Conservation (phyloP, 2,113 vertebrate genomes). For the Isichthys henryi region DNA sequence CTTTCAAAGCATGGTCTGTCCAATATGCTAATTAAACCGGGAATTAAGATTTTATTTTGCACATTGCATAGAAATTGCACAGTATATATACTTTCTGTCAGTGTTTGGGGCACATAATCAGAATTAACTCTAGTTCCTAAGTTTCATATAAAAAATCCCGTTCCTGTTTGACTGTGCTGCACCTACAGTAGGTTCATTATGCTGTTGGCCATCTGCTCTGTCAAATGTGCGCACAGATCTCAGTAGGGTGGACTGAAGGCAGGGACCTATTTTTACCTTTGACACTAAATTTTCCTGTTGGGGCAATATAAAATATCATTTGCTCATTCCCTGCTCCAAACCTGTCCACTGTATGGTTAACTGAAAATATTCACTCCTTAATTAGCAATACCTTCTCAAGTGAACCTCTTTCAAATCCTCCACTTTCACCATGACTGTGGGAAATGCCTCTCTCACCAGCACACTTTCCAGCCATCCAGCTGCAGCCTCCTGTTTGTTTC, state of each 20-base stretch:
- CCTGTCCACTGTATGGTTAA: not conserved
- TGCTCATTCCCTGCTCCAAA: not conserved
- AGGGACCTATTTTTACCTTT: not conserved
- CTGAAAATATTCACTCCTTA: constrained; percentile 13
- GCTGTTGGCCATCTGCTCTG: not conserved
- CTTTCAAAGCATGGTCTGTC: not conserved
- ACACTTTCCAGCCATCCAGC: constrained; percentile 6
- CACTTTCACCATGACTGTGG: constrained; percentile 17
- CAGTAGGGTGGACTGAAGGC: not conserved
- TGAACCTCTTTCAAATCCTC: not conserved
- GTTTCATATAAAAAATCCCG: not conserved
- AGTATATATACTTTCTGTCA: not conserved
- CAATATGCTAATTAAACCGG: not conserved
- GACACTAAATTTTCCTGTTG: not conserved
- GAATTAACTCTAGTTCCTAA: not conserved
- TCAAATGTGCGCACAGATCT: not conserved
- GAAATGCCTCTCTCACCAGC: constrained; percentile 10
- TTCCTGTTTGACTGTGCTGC: not conserved
- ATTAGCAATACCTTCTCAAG: constrained; percentile 18
- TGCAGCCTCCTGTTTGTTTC: not conserved
- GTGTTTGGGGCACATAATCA: not conserved
- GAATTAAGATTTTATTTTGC: not conserved
- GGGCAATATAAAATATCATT: not conserved
- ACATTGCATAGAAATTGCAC: not conserved
- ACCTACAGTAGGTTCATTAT: not conserved